phyloP scores from a whole-genome alignment of 2,113 vertebrate species.

The Rattus rattus region DNA sequence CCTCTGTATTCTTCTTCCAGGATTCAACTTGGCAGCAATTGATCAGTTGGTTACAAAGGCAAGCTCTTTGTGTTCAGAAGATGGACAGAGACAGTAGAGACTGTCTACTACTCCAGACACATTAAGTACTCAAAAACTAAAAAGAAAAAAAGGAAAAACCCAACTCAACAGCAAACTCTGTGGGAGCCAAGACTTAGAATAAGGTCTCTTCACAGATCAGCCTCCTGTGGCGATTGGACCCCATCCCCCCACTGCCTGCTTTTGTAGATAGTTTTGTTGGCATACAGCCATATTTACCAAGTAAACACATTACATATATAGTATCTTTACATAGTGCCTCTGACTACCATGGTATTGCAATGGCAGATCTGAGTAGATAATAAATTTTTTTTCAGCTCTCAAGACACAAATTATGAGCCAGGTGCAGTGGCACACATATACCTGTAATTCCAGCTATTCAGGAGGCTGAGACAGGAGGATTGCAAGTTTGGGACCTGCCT shows the following conservation, averaged over 20 bases:
- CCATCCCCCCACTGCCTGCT: not conserved
- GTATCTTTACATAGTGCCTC: not conserved
- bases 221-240: not conserved
- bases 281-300: not conserved
- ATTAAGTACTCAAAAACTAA: conserved; percentile 34
- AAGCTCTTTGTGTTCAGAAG: conserved; percentile 11
- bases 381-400: not conserved
- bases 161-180: not conserved
- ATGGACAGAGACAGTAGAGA: not conserved
- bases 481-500: not conserved
- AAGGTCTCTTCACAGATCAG: not conserved
- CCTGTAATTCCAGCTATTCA: not conserved
- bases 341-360: not conserved
- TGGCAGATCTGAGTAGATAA: not conserved
- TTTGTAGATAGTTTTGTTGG: not conserved
- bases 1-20: not conserved
- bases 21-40: not conserved
- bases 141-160: not conserved
- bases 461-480: not conserved
- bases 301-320: not conserved
- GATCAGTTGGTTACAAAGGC: not conserved
- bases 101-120: not conserved
- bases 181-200: conserved; percentile 11
- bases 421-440: not conserved
- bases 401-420: not conserved